A percentile compares a stretch with the other conserved stretches of the same genome.
These are phyloP conservation scores for Cyphomyrus plagiostoma DNA, from an alignment of 2,113 vertebrate species.

Conservation along the genomic window DNA sequence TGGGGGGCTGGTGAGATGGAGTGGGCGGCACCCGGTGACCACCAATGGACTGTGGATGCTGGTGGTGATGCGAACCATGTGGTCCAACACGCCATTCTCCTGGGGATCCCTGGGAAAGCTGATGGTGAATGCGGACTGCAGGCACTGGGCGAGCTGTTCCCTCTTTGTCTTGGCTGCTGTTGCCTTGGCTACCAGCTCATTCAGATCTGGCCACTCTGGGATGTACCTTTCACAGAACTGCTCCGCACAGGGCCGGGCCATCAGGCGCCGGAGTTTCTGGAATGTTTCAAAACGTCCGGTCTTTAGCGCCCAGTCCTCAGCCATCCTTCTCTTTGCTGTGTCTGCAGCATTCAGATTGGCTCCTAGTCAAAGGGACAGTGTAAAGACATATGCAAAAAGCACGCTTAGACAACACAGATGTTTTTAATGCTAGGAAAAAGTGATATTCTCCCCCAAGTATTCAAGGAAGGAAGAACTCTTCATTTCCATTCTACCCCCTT, in stretches of 20 bases:
- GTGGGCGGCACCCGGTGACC: conserved; percentile 66
- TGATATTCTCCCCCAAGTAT: neutral
- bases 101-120: conserved; percentile 56
- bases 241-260: conserved; percentile 53
- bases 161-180: conserved; percentile 46
- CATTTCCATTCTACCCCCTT: neutral
- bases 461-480: neutral
- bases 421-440: neutral
- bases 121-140: conserved; percentile 60
- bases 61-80: conserved; percentile 80
- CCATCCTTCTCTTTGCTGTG: conserved; percentile 61
- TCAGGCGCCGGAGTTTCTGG: conserved; percentile 57
- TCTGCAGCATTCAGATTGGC: conserved; percentile 70
- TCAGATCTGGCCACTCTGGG: conserved; percentile 70
- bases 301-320: conserved; percentile 72
- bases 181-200: conserved; percentile 57
- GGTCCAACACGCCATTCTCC: conserved; percentile 73
- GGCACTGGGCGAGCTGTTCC: conserved; percentile 50
- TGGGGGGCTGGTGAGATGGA: conserved; percentile 72
- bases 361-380: conserved; percentile 46
- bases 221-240: conserved; percentile 62
- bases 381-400: neutral
- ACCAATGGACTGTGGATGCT: conserved; percentile 74
- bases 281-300: conserved; percentile 67
- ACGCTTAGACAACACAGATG: neutral